Conservation (phyloP, 2,888 invertebrate species). For the Griposia aprilina region DNA sequence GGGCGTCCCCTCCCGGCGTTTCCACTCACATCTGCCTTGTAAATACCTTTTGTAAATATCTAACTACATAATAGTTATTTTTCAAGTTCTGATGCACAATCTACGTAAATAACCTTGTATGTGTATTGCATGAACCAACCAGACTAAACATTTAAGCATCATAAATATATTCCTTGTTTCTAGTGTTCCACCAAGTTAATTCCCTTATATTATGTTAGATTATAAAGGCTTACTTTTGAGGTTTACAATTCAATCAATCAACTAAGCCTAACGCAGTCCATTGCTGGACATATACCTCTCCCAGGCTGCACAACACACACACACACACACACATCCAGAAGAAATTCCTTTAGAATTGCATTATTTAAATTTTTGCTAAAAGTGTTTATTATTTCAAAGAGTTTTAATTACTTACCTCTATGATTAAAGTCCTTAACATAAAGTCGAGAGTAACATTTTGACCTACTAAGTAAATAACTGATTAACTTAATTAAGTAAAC, state of each 20-base stretch:
- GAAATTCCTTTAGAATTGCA: neutral
- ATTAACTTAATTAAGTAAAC: slow-evolving; percentile 46
- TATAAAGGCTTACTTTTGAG: neutral
- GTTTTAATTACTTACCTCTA: neutral
- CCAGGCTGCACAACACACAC: too few species aligned
- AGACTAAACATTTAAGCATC: neutral
- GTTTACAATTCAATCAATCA: too few species aligned
- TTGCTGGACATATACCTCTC: too few species aligned
- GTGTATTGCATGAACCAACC: neutral
- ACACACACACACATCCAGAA: too few species aligned
- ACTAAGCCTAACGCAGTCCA: too few species aligned
- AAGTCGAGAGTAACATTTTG: slow-evolving; percentile 27
- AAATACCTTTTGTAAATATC: too few species aligned
- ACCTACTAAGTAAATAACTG: slow-evolving; percentile 39
- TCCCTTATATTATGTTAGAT: neutral
- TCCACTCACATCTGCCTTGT: too few species aligned
- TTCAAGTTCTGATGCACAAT: neutral
- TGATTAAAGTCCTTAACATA: neutral
- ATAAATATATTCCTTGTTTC: neutral
- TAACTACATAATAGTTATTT: neutral
- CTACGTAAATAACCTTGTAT: neutral
- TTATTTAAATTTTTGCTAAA: neutral
- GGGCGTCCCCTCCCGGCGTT: too few species aligned
- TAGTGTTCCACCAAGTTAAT: neutral
- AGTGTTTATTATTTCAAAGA: neutral